Conservation (phyloP, 2,113 vertebrate species). For the Zosterops hypoxanthus region DNA sequence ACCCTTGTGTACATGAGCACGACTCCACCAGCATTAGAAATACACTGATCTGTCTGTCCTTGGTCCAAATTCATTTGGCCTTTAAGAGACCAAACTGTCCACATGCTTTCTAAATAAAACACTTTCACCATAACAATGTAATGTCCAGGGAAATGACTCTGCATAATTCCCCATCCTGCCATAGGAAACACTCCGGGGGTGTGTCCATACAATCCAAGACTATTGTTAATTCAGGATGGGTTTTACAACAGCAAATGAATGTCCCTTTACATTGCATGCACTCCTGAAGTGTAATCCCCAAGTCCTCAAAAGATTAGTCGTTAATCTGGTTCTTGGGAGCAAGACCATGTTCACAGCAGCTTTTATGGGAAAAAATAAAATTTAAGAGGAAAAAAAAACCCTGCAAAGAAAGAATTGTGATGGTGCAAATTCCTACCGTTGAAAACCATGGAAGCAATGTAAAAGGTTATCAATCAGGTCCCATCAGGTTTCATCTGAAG, state of each 20-base stretch:
- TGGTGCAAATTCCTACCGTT: neutral
- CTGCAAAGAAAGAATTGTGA: neutral
- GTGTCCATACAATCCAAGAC: neutral
- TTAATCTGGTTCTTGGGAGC: neutral
- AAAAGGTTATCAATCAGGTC: neutral
- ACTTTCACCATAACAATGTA: neutral
- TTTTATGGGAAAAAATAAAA: neutral
- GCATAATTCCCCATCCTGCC: neutral
- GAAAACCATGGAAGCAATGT: neutral
- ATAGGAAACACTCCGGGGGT: neutral
- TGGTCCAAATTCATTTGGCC: neutral
- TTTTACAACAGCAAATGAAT: neutral
- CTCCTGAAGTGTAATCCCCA: neutral
- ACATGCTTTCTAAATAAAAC: neutral
- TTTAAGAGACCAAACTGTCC: neutral
- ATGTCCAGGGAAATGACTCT: slow-evolving; percentile 38
- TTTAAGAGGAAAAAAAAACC: neutral
- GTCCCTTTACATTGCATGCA: neutral
- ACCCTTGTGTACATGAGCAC: neutral
- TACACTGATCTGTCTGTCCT: neutral
- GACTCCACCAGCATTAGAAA: neutral
- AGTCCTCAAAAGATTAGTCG: neutral
- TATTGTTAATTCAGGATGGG: neutral
- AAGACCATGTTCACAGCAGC: neutral
- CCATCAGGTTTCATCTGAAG: neutral